These are phyloP conservation scores for Cosmopolites sordidus DNA, from an alignment of 2,888 invertebrate genomes.

Conservation along the genomic window DNA sequence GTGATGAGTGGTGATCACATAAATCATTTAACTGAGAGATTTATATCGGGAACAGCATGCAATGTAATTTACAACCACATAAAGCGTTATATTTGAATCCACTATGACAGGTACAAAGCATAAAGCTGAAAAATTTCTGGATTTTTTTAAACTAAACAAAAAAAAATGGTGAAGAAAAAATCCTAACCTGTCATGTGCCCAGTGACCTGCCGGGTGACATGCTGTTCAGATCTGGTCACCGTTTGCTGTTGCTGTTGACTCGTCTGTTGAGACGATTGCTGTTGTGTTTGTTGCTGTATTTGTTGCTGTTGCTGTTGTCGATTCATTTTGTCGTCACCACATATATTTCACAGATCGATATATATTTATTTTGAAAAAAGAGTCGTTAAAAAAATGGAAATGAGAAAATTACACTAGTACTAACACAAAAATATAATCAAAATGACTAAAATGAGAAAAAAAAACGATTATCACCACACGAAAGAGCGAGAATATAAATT, in stretches of 20 bases:
- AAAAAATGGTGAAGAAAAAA: conserved; percentile 15
- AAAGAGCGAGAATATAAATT: conserved; percentile 38
- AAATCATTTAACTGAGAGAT: too few relatives aligned
- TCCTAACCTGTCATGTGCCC: conserved; percentile 62
- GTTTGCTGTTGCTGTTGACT: conserved; percentile 53
- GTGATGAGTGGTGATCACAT: too few relatives aligned
- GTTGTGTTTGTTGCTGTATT: conserved; percentile 45
- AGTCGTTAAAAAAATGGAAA: conserved; percentile 22
- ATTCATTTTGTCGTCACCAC: conserved; percentile 63
- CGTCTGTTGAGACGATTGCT: conserved; percentile 49
- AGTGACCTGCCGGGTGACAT: conserved; percentile 74
- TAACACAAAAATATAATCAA: too few relatives aligned
- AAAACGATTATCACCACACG: conserved; percentile 42
- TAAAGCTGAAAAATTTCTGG: too few relatives aligned
- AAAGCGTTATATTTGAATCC: too few relatives aligned
- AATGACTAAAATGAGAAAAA: conserved; percentile 41
- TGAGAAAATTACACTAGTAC: conserved; percentile 7
- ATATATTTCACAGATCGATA: conserved; percentile 34
- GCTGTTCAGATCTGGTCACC: conserved; percentile 70
- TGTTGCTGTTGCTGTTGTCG: conserved; percentile 59
- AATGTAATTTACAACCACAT: too few relatives aligned
- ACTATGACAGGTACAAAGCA: too few relatives aligned
- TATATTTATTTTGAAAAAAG: too few relatives aligned
- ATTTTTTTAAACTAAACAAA: too few relatives aligned
- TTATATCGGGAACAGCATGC: too few relatives aligned